Evolutionary conservation across 2,797 vertebrate species (phyloP), one percentile per base, ranked within the genome.

Genomic region (Eleutherodactylus coqui): DNA sequence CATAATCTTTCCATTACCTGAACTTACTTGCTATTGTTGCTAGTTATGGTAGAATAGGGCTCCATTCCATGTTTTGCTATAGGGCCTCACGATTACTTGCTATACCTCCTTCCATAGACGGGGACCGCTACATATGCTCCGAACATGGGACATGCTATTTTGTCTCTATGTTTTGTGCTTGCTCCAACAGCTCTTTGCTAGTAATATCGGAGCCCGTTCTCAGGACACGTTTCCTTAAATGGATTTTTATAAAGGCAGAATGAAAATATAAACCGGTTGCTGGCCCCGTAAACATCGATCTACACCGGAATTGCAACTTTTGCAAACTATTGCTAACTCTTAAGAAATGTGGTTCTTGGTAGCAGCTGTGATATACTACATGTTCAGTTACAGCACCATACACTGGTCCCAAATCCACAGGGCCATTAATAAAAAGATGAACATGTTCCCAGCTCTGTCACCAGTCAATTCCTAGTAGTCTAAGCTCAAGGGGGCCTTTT

Each of bases 391-490:
- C 21, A 72, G 38, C 38, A 43, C 2, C 24, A 72, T 43, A 45
- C 4, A 72, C 38, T n/a, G 38, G 41, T 43, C 34, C 36, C 34
- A 45, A 43, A 43, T 43, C 24, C 24, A 45, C 11, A 0, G 41
- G 69, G 24, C 38, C 69, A 43, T 72, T 45, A 43, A 72, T 72
- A 45, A 72, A 41, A 72, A 72, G 21, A 72, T 13, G 38, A 45
- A 45, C 11, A 43, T 13, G 4, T 70, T 72, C 21, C 21, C 38
- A 43, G 21, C 38, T 43, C 21, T 72, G 69, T 72, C 38, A 45
- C 38, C 19, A 43, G 36, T 43, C 38, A 72, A 5, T 72, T 72
- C 10, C 69, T 72, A 72, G 36, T 72, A 43, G 34, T 11, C 36
- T n/a, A 43, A 27, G 1, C 21, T 72, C 69, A 43, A 45, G 69